These are phyloP conservation scores for Perdita meconis DNA, from an alignment of 2,888 invertebrate species.

Conservation along the genomic window DNA sequence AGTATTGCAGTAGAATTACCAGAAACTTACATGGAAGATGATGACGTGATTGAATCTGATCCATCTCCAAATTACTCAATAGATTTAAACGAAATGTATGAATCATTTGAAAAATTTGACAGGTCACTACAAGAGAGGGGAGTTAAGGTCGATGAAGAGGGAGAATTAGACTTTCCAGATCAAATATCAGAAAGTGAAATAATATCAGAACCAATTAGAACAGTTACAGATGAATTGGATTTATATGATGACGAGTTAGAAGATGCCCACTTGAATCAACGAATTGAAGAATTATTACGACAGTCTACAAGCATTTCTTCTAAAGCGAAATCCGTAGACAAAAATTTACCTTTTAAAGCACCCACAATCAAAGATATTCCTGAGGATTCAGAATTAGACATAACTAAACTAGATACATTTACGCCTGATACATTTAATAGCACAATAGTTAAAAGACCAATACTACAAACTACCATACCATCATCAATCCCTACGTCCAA, in stretches of 20 bases:
- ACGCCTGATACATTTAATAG: too few species aligned
- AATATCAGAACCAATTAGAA: not conserved
- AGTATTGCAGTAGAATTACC: not conserved
- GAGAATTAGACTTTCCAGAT: not conserved
- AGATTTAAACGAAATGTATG: not conserved
- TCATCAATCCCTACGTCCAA: not conserved
- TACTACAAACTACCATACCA: not conserved
- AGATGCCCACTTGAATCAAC: not conserved
- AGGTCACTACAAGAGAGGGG: not conserved
- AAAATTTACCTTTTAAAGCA: too few species aligned
- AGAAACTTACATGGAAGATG: too few species aligned
- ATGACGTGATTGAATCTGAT: not conserved
- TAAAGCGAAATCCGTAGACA: not conserved
- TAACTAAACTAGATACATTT: not conserved
- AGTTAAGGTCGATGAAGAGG: not conserved
- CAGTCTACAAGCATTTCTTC: not conserved
- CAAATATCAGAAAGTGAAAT: not conserved
- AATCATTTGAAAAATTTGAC: not conserved
- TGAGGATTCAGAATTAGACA: not conserved
- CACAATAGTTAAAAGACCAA: not conserved
- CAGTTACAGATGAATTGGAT: not conserved
- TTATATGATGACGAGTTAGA: not conserved
- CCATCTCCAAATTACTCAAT: not conserved
- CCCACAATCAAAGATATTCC: not conserved
- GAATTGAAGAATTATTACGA: not conserved